phyloP scores from a whole-genome alignment of 1,140 invertebrate genomes.

The Phymorhynchus buccinoides region DNA sequence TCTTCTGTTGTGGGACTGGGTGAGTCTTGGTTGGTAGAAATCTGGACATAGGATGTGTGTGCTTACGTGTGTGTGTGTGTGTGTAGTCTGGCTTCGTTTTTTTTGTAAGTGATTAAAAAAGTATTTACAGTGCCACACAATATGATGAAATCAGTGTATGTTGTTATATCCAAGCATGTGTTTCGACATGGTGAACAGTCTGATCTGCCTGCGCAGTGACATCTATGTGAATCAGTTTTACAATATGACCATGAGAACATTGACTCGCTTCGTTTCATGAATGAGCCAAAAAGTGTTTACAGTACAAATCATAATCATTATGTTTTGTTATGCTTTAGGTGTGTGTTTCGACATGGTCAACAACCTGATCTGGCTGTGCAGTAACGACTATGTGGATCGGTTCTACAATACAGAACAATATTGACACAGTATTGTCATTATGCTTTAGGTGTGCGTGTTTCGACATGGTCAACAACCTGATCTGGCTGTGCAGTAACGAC shows the following conservation, averaged over 20 bases:
- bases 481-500: constrained; percentile 70
- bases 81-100: too few species aligned
- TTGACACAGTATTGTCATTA: too few species aligned
- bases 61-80: too few species aligned
- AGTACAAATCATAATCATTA: too few species aligned
- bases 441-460: constrained; percentile 69
- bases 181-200: constrained; percentile 71
- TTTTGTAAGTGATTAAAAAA: too few species aligned
- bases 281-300: too few species aligned
- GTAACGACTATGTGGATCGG: constrained; percentile 70
- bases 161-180: too few species aligned
- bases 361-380: constrained; percentile 71
- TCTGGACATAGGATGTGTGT: too few species aligned
- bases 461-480: constrained; percentile 70
- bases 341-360: constrained; percentile 71
- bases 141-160: too few species aligned
- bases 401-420: constrained; percentile 71
- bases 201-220: constrained; percentile 69
- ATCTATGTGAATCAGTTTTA: constrained; percentile 72
- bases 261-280: too few species aligned
- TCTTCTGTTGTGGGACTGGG: constrained; percentile 62
- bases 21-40: constrained; percentile 45
- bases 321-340: constrained; percentile 65
- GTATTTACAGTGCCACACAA: too few species aligned
- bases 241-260: too few species aligned